phyloP scores from a whole-genome alignment of 2,113 vertebrate genomes.

The Tautogolabrus adspersus region DNA sequence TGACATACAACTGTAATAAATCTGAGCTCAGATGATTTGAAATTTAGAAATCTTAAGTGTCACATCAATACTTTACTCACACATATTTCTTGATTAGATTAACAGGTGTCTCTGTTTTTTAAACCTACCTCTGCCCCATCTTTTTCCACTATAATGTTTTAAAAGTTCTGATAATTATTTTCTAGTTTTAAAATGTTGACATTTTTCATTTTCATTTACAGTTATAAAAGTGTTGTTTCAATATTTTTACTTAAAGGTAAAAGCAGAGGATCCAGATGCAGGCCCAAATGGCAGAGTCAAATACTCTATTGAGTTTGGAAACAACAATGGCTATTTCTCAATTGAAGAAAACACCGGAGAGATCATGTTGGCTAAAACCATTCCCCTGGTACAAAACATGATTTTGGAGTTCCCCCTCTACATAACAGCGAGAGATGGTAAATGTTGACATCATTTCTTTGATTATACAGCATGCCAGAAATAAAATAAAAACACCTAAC shows the following conservation, averaged over 20 bases:
- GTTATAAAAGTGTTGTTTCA: background rate
- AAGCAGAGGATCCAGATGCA: constrained; percentile 80
- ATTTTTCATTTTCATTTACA: background rate
- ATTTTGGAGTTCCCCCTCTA: constrained; percentile 79
- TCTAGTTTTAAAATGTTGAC: background rate
- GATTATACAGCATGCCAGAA: background rate
- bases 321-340: constrained; percentile 80
- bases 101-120: no score
- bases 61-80: no score
- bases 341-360: constrained; percentile 75
- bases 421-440: constrained; percentile 85
- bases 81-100: no score
- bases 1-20: no score
- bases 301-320: constrained; percentile 81
- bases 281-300: constrained; percentile 81
- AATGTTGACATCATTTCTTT: constrained; percentile 8
- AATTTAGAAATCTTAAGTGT: no score
- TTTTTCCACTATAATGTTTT: no score
- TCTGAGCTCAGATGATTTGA: no score
- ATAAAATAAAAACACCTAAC: background rate
- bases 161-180: no score
- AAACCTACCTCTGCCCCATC: no score
- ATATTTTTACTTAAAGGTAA: constrained; percentile 70
- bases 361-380: constrained; percentile 76
- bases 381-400: constrained; percentile 71